A percentile compares a stretch with the other conserved stretches of the same genome.
These are phyloP conservation scores for Lamprotornis superbus DNA, from an alignment of 2,113 vertebrate species.

Conservation along the genomic window DNA sequence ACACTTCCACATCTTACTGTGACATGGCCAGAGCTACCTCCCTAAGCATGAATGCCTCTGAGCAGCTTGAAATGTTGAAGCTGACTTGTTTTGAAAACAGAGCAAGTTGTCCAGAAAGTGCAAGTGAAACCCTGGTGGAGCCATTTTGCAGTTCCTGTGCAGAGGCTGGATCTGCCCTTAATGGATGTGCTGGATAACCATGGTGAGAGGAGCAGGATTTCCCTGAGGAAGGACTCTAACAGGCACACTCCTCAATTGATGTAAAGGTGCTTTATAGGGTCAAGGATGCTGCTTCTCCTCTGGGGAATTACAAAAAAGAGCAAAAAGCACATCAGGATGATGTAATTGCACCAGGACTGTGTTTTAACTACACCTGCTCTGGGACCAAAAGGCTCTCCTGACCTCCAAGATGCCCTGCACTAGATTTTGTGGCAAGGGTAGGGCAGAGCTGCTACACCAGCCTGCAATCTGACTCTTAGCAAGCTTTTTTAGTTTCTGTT, in stretches of 20 bases:
- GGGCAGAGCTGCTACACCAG: background rate
- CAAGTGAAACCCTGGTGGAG: background rate
- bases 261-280: background rate
- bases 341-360: background rate
- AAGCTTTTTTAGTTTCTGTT: background rate
- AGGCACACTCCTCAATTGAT: background rate
- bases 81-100: background rate
- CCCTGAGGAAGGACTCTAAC: background rate
- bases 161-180: background rate
- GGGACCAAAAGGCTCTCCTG: background rate
- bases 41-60: background rate
- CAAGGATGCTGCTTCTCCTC: background rate
- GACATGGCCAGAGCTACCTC: background rate
- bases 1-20: background rate
- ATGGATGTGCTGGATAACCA: background rate
- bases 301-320: background rate
- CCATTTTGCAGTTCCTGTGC: constrained; percentile 3
- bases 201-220: background rate
- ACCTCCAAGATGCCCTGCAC: background rate
- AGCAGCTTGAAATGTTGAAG: background rate
- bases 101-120: background rate
- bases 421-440: background rate
- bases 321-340: background rate
- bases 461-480: background rate
- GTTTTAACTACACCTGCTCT: background rate